Base-by-base conservation (phyloP, 1,140 invertebrate genomes). In the Acromyrmex charruanus region DNA sequence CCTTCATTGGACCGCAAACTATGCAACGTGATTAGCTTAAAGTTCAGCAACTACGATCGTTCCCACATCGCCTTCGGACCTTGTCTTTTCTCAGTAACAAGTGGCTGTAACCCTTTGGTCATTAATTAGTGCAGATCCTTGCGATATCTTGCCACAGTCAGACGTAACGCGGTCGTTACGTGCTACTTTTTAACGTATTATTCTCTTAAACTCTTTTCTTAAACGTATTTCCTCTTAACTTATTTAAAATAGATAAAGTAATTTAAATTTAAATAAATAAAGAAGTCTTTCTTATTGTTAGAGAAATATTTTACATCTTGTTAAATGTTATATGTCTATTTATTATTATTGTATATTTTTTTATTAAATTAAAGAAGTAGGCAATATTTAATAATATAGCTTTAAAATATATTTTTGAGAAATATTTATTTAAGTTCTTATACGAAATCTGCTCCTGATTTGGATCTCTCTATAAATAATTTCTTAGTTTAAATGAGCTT, bases 41-140 rank as follows among this genome's bases (percentile, higher is more conserved):
- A 89, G 55, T 87, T 88, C 66, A 81, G 86, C 69, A 72, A 89
- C 87, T 84, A 68, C 74, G 86, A 89, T 89, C 87, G 87, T 87
- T 68, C 85, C 65, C 51, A 59, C 69, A 77, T 51, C 86, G 82
- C 86, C 81, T 87, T 74, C 25, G 69, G 55, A 39, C 51, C 85
- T 79, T 63, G 51, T 65, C 82, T 77, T 71, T 66, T 87, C 51
- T 72, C 21, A 18, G 74, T 81, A 80, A 87, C 66, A 71, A 86
- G 71, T 85, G 71, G 16, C 86, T 66, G 39, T 28, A 71, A 82
- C 63, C 85, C 69, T 87, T 87, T 59, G 87, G 31, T 18, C 85
- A 82, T 87, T 88, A 88, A 88, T 88, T 88, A 87, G 55, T 39
- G 28, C 59, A 7, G 44, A 44, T 44, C 49, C 6, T 16, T 66